Evolutionary conservation across 2,113 vertebrate species (phyloP).

Genomic region (Xenopus laevis): DNA sequence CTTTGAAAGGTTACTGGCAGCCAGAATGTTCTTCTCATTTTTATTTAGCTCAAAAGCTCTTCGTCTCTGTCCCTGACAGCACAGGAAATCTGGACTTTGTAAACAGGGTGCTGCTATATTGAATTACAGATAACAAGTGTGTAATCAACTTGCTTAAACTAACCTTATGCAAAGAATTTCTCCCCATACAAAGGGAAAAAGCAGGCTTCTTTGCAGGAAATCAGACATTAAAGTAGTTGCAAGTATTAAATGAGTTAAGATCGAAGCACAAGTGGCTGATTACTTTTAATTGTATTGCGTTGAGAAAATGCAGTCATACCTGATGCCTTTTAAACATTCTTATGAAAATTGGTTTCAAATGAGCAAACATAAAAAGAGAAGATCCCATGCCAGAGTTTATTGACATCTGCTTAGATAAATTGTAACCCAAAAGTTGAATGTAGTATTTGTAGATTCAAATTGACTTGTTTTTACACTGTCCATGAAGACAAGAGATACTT

Average conservation of each 20-base stretch:
- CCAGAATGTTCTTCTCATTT: constrained; percentile 64
- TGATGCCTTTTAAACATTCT: constrained; percentile 49
- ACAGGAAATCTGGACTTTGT: constrained; percentile 69
- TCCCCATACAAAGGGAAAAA: constrained; percentile 44
- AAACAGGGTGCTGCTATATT: constrained; percentile 62
- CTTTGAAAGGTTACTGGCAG: constrained; percentile 71
- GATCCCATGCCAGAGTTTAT: too few species aligned
- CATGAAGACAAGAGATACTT: too few species aligned
- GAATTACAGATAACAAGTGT: constrained; percentile 70
- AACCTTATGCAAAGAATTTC: constrained; percentile 53
- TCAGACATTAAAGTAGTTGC: constrained; percentile 52
- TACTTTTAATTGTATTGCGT: constrained; percentile 47
- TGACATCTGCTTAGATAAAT: too few species aligned
- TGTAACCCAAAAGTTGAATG: too few species aligned
- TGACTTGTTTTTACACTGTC: too few species aligned
- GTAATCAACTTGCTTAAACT: constrained; percentile 60
- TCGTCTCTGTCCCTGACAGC: constrained; percentile 69
- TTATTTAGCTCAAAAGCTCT: constrained; percentile 71
- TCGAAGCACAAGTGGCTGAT: constrained; percentile 42
- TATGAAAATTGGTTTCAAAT: not conserved
- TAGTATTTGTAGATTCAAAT: too few species aligned
- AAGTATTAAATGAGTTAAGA: constrained; percentile 49
- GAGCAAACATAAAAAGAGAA: too few species aligned
- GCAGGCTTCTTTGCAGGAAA: constrained; percentile 47
- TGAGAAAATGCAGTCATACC: constrained; percentile 44